Percentiles rank a stretch among this genome's conserved stretches.
phyloP scores from a whole-genome alignment of 2,888 invertebrate genomes.

The Incurvaria masculella region DNA sequence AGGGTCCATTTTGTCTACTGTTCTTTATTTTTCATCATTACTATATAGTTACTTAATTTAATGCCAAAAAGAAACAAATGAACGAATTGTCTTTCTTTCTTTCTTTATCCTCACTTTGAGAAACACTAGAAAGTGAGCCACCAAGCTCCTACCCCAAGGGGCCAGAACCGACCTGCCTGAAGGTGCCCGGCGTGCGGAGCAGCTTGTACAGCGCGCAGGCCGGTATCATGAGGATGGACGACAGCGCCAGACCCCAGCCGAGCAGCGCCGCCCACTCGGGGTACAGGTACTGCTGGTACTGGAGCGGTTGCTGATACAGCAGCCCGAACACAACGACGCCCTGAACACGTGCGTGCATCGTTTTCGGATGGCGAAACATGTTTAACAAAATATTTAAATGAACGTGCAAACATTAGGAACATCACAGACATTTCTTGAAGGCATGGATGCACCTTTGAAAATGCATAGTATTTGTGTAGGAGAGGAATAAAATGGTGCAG shows the following conservation, averaged over 20 bases:
- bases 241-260: slow-evolving; percentile 70
- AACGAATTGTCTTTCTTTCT: too few relatives aligned
- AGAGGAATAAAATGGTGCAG: too few relatives aligned
- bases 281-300: slow-evolving; percentile 66
- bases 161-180: slow-evolving; percentile 57
- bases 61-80: too few relatives aligned
- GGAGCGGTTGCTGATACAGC: slow-evolving; percentile 61
- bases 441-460: too few relatives aligned
- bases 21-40: too few relatives aligned
- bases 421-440: too few relatives aligned
- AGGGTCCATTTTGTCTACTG: too few relatives aligned
- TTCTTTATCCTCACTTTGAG: too few relatives aligned
- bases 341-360: slow-evolving; percentile 30
- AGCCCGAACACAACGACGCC: slow-evolving; percentile 65
- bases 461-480: too few relatives aligned
- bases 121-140: too few relatives aligned
- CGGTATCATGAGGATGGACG: slow-evolving; percentile 72
- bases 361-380: neutral
- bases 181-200: slow-evolving; percentile 62
- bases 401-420: slow-evolving; percentile 1
- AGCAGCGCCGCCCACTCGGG: slow-evolving; percentile 69
- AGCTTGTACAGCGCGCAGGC: slow-evolving; percentile 62
- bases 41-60: too few relatives aligned
- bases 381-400: neutral
- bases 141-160: too few relatives aligned